A percentile compares a stretch with the other conserved stretches of the same genome.
These are phyloP conservation scores for Ovis canadensis DNA, from an alignment of 2,113 vertebrate genomes.

Conservation along the genomic window DNA sequence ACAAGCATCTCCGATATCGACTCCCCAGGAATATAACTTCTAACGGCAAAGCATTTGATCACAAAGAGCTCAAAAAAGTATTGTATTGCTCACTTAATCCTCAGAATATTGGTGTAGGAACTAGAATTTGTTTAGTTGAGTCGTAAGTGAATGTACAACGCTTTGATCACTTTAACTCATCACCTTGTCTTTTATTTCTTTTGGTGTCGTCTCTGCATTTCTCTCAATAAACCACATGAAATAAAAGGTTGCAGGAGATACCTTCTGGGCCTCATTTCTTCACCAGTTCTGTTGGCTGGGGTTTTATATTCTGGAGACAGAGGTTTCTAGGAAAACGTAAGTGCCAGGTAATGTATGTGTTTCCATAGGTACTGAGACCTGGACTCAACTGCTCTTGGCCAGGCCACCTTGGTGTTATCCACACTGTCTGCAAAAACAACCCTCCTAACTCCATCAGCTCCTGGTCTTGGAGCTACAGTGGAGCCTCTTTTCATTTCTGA, in stretches of 20 bases:
- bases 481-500: background rate
- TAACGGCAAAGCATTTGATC: slow-evolving; percentile 2
- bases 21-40: slow-evolving; percentile 33
- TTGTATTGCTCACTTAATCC: background rate
- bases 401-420: background rate
- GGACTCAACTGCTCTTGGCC: background rate
- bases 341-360: background rate
- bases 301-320: background rate
- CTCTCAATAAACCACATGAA: background rate
- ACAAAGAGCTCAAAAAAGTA: background rate
- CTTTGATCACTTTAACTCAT: background rate
- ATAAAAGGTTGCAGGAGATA: background rate
- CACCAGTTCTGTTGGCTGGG: background rate
- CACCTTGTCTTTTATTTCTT: background rate
- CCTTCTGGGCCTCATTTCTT: background rate
- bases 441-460: background rate
- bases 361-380: background rate
- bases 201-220: background rate
- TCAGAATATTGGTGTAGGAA: background rate
- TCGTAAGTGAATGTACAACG: background rate
- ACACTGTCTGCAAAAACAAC: background rate
- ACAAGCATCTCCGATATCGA: background rate
- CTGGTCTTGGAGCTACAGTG: background rate
- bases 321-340: background rate
- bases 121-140: background rate